Conservation (phyloP, 2,113 vertebrate species). For the Pogonocichla stellata region DNA sequence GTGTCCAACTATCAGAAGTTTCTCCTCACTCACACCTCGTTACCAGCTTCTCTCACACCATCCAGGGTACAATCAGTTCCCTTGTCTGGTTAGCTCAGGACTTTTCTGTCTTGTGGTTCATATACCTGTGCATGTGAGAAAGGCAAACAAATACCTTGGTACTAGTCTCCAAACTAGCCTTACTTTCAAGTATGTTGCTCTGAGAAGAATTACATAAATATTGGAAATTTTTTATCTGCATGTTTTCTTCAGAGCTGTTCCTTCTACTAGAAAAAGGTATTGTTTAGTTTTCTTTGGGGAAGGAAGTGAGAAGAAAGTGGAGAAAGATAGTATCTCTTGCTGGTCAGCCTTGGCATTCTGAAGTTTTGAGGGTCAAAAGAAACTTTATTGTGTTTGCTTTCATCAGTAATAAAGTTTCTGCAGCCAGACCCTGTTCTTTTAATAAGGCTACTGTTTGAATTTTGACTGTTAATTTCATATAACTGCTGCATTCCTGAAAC, state of each 20-base stretch:
- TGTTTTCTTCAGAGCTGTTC: neutral
- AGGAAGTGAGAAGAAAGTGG: neutral
- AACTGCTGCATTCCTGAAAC: neutral
- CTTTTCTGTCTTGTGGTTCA: neutral
- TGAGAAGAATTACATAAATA: neutral
- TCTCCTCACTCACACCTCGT: neutral
- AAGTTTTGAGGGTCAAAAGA: neutral
- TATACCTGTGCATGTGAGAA: neutral
- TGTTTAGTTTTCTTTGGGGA: neutral
- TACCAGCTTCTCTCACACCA: neutral
- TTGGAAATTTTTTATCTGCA: neutral
- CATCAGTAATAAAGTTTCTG: neutral
- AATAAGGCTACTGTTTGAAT: neutral
- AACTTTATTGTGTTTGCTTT: neutral
- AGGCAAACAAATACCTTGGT: neutral
- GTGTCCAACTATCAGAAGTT: neutral
- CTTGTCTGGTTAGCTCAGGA: neutral
- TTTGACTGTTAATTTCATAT: neutral
- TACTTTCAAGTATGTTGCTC: neutral
- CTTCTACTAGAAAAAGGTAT: neutral
- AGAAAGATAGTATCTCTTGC: neutral
- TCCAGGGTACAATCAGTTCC: neutral
- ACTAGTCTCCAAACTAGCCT: neutral
- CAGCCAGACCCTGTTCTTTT: neutral
- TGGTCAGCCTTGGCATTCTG: neutral